Percentiles rank a stretch among this genome's conserved stretches.
Evolutionary conservation across 1,140 invertebrate genomes (phyloP).

Genomic region (Antheraea pernyi): DNA sequence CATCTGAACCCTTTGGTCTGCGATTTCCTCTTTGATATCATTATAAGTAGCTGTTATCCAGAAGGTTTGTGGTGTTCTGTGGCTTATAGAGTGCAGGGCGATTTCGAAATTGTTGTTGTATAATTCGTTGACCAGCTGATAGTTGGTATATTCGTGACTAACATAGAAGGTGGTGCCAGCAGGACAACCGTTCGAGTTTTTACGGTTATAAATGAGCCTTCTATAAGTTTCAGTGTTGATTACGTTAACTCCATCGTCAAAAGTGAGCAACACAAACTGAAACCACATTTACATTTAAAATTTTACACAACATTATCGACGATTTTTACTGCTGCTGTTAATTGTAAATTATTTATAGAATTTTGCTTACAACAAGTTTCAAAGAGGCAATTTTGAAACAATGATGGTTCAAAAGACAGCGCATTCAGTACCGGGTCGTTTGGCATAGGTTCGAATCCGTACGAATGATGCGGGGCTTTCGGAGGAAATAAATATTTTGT

Average conservation of each 20-base stretch:
- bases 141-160: constrained; percentile 86
- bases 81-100: constrained; percentile 83
- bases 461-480: no score
- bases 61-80: constrained; percentile 70
- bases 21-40: constrained; percentile 79
- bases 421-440: no score
- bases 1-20: constrained; percentile 78
- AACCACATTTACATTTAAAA: constrained; percentile 10
- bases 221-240: constrained; percentile 83
- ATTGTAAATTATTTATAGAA: no score
- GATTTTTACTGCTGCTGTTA: no score
- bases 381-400: no score
- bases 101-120: constrained; percentile 85
- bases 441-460: no score
- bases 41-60: constrained; percentile 74
- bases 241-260: constrained; percentile 82
- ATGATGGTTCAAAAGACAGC: no score
- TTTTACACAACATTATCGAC: neutral
- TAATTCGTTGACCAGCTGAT: constrained; percentile 82
- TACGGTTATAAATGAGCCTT: constrained; percentile 79
- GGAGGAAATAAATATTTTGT: no score
- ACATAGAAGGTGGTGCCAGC: constrained; percentile 83
- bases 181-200: constrained; percentile 83
- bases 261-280: constrained; percentile 29
- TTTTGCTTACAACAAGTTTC: no score